Conservation (phyloP, 2,797 vertebrate species). For the Cossypha dichroa region DNA sequence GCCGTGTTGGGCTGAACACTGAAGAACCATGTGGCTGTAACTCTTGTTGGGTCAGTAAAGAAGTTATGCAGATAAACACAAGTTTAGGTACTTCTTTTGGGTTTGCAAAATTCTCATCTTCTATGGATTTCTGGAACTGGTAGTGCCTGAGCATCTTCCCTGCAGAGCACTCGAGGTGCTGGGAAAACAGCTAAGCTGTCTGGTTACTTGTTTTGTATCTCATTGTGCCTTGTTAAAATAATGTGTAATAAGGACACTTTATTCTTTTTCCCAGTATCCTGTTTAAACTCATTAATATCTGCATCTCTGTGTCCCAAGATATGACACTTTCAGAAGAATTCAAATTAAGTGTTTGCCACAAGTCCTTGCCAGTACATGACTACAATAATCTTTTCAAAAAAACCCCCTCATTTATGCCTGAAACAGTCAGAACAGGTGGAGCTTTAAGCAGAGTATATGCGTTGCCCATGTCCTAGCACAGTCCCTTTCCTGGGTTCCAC, state of each 20-base stretch:
- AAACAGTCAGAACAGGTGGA: background rate
- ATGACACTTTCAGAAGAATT: background rate
- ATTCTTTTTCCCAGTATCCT: background rate
- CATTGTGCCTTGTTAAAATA: background rate
- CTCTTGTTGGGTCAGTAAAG: background rate
- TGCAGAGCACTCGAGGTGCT: background rate
- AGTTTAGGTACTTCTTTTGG: background rate
- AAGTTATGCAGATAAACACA: background rate
- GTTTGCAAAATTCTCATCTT: background rate
- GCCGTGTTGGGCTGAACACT: background rate
- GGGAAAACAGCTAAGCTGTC: background rate
- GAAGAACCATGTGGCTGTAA: background rate
- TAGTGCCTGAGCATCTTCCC: background rate
- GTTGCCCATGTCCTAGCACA: background rate
- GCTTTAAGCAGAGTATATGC: background rate
- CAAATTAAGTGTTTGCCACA: background rate
- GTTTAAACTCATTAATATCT: background rate
- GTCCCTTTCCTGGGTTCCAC: background rate
- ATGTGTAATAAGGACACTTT: background rate
- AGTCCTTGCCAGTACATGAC: background rate
- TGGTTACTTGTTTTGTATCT: background rate
- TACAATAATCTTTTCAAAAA: background rate
- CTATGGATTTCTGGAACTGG: background rate
- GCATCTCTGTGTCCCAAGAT: background rate
- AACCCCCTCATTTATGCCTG: background rate